Evolutionary conservation across 2,888 invertebrate species (phyloP).

Genomic region (Clistopyga incitator): DNA sequence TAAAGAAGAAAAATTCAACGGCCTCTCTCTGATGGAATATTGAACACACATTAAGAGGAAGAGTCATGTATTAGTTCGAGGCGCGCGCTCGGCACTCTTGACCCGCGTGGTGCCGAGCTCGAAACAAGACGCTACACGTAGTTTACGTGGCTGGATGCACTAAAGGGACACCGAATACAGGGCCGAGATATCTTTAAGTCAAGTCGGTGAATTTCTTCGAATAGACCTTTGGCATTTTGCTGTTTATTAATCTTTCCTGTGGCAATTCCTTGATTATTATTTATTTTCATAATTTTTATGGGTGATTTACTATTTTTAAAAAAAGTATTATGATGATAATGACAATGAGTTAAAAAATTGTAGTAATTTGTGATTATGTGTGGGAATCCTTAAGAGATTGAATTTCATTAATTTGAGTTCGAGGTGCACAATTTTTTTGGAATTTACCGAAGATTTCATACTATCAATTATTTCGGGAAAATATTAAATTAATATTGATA

Average conservation of each 20-base stretch:
- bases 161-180: not conserved
- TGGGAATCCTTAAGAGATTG: not conserved
- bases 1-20: not conserved
- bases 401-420: not conserved
- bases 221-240: not conserved
- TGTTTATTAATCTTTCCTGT: not conserved
- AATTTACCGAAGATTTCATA: not conserved
- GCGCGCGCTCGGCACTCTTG: conserved; percentile 21
- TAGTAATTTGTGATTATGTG: not conserved
- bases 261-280: not conserved
- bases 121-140: conserved; percentile 39
- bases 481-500: not conserved
- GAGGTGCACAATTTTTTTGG: not conserved
- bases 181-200: conserved; percentile 10
- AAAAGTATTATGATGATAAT: no score
- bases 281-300: not conserved
- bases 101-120: conserved; percentile 9
- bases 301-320: not conserved
- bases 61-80: conserved; percentile 37
- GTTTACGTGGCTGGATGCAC: conserved; percentile 59
- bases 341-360: no score
- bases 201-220: conserved; percentile 23
- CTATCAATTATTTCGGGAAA: not conserved
- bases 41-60: not conserved
- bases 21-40: conserved; percentile 1